Percentiles rank a stretch among this genome's conserved stretches.
phyloP scores from a whole-genome alignment of 2,888 invertebrate genomes.

The Gerris lacustris region DNA sequence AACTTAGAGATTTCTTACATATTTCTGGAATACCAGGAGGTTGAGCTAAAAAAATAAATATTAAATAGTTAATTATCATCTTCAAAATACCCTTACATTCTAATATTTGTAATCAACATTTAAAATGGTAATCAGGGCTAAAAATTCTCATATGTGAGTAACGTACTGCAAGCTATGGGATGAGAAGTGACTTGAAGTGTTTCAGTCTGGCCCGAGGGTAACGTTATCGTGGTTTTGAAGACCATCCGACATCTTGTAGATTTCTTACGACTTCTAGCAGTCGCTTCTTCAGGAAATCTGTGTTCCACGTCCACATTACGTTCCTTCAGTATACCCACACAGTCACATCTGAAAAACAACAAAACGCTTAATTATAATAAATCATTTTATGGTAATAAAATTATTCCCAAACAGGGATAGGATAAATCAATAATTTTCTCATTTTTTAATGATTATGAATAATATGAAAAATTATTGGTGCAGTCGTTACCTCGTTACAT shows the following conservation, averaged over 20 bases:
- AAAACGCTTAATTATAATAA: background rate
- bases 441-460: background rate
- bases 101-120: too few relatives aligned
- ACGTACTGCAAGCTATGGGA: conserved; percentile 85
- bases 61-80: background rate
- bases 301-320: conserved; percentile 92
- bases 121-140: too few relatives aligned
- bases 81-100: background rate
- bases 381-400: background rate
- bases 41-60: conserved; percentile 50
- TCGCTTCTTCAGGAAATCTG: conserved; percentile 68
- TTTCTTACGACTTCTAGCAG: conserved; percentile 75
- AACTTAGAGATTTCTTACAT: conserved; percentile 72
- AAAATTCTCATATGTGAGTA: background rate
- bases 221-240: conserved; percentile 71
- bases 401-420: background rate
- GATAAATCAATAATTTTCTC: background rate
- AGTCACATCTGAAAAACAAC: conserved; percentile 57
- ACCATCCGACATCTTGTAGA: conserved; percentile 90
- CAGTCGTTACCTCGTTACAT: too few relatives aligned
- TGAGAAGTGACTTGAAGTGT: conserved; percentile 80
- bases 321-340: conserved; percentile 92
- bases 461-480: too few relatives aligned
- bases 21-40: conserved; percentile 87
- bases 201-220: conserved; percentile 63